Evolutionary conservation across 2,797 vertebrate genomes (phyloP).

Genomic region (Leontocebus nigricollis): DNA sequence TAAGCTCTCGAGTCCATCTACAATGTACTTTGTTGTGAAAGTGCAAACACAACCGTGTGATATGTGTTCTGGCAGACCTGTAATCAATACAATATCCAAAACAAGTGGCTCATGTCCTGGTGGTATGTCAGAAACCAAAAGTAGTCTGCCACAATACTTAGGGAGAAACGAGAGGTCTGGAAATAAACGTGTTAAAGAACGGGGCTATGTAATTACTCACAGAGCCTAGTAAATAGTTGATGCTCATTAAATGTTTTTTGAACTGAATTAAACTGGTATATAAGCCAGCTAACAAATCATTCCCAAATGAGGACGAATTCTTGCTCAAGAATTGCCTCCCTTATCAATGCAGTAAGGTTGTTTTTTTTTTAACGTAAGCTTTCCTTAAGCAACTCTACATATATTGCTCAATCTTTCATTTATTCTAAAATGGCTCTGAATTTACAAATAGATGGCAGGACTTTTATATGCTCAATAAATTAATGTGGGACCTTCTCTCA

Average conservation of each 20-base stretch:
- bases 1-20: conserved; percentile 9
- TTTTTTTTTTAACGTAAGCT: background rate
- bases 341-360: background rate
- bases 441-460: conserved; percentile 21
- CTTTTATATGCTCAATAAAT: conserved; percentile 17
- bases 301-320: background rate
- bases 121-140: background rate
- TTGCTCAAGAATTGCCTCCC: background rate
- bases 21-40: background rate
- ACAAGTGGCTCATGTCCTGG: background rate
- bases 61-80: background rate
- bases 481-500: background rate
- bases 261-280: background rate
- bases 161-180: background rate
- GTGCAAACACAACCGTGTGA: background rate
- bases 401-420: background rate
- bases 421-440: conserved; percentile 32
- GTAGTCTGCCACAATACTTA: background rate
- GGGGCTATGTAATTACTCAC: background rate
- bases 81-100: background rate
- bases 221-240: background rate
- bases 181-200: background rate
- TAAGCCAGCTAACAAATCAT: background rate
- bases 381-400: background rate
- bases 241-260: background rate